Conservation (phyloP, 2,113 vertebrate species). For the Thamnophis sirtalis region DNA sequence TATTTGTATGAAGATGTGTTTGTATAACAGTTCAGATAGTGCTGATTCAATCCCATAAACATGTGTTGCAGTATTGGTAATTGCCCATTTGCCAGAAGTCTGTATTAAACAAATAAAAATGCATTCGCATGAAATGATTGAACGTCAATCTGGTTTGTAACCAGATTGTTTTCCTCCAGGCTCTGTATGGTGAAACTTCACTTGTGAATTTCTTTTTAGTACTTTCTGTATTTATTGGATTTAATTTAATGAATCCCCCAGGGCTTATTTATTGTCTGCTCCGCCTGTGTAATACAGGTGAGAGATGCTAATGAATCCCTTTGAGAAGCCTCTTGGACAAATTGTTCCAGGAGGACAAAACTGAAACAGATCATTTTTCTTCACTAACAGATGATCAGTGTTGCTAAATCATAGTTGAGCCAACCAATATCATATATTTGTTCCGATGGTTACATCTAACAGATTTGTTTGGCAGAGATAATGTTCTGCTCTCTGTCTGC, state of each 20-base stretch:
- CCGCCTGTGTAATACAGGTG: constrained; percentile 24
- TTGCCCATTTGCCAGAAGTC: background rate
- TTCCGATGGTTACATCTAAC: background rate
- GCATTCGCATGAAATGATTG: background rate
- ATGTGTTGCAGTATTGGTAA: background rate
- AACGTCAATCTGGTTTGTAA: background rate
- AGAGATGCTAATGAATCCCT: constrained; percentile 42
- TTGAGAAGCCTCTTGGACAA: background rate
- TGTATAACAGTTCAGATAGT: background rate
- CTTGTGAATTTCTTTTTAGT: background rate
- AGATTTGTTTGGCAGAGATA: background rate
- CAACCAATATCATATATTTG: background rate
- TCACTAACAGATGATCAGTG: background rate
- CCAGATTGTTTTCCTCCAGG: background rate
- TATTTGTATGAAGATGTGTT: background rate
- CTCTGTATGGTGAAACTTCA: background rate
- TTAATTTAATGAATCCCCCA: background rate
- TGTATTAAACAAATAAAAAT: background rate
- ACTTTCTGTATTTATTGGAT: background rate
- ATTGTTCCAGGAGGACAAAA: constrained; percentile 10
- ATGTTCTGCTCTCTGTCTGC: background rate
- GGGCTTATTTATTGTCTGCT: background rate
- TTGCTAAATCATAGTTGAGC: background rate
- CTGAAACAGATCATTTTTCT: background rate
- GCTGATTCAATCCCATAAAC: background rate